Percentiles rank a stretch among this genome's conserved stretches.
Evolutionary conservation across 2,888 invertebrate genomes (phyloP).

Genomic region (Lordiphosa andalusiaca): DNA sequence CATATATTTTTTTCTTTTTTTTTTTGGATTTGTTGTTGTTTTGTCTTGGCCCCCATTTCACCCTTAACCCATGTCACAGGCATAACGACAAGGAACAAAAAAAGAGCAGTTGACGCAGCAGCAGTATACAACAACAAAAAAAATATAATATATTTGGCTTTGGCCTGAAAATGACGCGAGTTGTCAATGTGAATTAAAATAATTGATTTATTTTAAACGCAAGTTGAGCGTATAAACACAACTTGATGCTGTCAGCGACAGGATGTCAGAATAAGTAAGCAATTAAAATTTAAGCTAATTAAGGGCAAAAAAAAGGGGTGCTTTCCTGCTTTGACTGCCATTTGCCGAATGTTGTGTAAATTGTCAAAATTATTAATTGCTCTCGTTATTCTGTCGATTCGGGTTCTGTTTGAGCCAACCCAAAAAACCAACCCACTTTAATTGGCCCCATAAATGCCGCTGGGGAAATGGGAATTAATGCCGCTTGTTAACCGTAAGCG

Average conservation of each 20-base stretch:
- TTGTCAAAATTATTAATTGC: conserved; percentile 77
- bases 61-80: conserved; percentile 33
- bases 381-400: conserved; percentile 45
- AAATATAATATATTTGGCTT: conserved; percentile 1
- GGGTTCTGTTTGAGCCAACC: no score
- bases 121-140: conserved; percentile 18
- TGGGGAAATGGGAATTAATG: conserved; percentile 72
- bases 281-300: conserved; percentile 30
- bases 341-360: conserved; percentile 69
- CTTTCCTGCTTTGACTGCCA: conserved; percentile 9
- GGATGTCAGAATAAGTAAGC: conserved; percentile 16
- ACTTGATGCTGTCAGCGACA: conserved; percentile 39
- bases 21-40: no score
- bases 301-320: conserved; percentile 11
- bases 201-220: conserved; percentile 76
- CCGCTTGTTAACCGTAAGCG: conserved; percentile 64
- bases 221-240: conserved; percentile 49
- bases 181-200: conserved; percentile 67
- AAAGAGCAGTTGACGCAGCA: conserved; percentile 41
- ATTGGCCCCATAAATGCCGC: conserved; percentile 72
- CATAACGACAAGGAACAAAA: conserved; percentile 9
- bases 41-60: conserved; percentile 11
- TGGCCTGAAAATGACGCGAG: conserved; percentile 66
- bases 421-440: conserved; percentile 48
- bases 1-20: background rate